A percentile compares a stretch with the other conserved stretches of the same genome.
Evolutionary conservation across 2,113 vertebrate species (phyloP).

Genomic region (Semicossyphus pulcher): DNA sequence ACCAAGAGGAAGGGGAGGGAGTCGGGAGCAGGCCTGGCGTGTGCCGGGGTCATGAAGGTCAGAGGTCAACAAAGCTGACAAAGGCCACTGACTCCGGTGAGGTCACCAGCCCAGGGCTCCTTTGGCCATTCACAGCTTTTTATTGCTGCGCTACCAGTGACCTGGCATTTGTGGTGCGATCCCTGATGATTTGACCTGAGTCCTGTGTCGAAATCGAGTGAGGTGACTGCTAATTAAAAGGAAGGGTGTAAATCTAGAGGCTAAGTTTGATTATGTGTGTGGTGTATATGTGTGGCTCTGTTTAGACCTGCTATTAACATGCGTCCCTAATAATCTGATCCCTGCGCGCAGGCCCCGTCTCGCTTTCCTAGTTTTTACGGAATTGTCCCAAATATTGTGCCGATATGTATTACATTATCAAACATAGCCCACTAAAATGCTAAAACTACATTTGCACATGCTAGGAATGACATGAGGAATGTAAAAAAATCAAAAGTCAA

Average conservation of each 20-base stretch:
- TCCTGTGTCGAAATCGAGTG: constrained; percentile 2
- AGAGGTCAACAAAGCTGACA: constrained; percentile 69
- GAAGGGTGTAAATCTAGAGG: constrained; percentile 21
- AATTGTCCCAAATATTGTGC: too few species aligned
- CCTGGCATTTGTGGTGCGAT: constrained; percentile 54
- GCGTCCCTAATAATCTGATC: too few species aligned
- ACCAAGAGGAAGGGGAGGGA: constrained; percentile 9
- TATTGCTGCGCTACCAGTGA: constrained; percentile 44
- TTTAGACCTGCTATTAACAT: too few species aligned
- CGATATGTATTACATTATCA: too few species aligned
- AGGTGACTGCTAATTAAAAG: constrained; percentile 43
- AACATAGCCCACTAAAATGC: too few species aligned
- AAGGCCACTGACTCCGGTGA: constrained; percentile 44
- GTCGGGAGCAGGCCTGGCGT: constrained; percentile 50
- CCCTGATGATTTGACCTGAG: constrained; percentile 32
- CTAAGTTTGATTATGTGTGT: constrained; percentile 21
- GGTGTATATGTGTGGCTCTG: background rate
- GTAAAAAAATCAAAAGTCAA: too few species aligned
- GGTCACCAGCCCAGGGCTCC: constrained; percentile 46
- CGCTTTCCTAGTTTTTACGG: too few species aligned
- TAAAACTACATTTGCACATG: too few species aligned
- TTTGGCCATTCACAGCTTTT: constrained; percentile 41
- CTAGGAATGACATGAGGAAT: too few species aligned
- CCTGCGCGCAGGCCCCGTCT: too few species aligned
- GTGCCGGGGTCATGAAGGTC: constrained; percentile 70